A percentile compares a stretch with the other conserved stretches of the same genome.
Evolutionary conservation across 1,140 invertebrate genomes (phyloP).

Genomic region (Drosophila subpulchrella): DNA sequence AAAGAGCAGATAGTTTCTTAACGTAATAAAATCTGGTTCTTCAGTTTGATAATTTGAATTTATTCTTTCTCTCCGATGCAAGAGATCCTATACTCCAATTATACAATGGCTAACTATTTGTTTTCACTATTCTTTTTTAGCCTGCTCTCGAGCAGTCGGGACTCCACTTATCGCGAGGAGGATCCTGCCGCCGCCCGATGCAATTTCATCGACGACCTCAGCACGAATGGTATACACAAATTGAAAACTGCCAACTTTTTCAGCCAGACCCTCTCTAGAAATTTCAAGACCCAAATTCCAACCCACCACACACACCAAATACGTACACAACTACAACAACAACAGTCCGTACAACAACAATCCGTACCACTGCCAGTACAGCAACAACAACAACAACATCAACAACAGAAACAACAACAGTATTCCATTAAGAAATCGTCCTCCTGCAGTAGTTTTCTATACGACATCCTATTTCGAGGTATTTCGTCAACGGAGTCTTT

Average conservation of each 20-base stretch:
- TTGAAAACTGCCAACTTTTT: conserved; percentile 60
- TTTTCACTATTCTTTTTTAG: conserved; percentile 82
- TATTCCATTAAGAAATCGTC: conserved; percentile 84
- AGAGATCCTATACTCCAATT: too few species aligned
- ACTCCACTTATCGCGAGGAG: conserved; percentile 84
- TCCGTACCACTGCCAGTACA: conserved; percentile 46
- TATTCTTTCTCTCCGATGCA: too few species aligned
- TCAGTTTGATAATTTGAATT: too few species aligned
- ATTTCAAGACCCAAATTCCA: conserved; percentile 81
- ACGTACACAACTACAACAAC: conserved; percentile 67
- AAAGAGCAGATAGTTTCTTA: too few species aligned
- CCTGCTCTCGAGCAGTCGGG: conserved; percentile 90
- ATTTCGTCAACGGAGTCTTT: conserved; percentile 76
- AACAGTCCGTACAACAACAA: conserved; percentile 55
- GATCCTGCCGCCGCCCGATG: conserved; percentile 57
- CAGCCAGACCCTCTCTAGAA: conserved; percentile 80
- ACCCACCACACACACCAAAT: conserved; percentile 69
- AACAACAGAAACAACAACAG: conserved; percentile 65
- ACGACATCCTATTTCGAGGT: conserved; percentile 85
- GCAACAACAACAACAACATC: conserved; percentile 43
- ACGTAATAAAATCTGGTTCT: too few species aligned
- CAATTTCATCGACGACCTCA: conserved; percentile 42
- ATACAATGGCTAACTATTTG: background rate
- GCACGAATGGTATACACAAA: conserved; percentile 76
- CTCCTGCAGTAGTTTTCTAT: conserved; percentile 84